A percentile compares a stretch with the other conserved stretches of the same genome.
Conservation (phyloP, 2,797 vertebrate genomes). For the Nothura maculosa region DNA sequence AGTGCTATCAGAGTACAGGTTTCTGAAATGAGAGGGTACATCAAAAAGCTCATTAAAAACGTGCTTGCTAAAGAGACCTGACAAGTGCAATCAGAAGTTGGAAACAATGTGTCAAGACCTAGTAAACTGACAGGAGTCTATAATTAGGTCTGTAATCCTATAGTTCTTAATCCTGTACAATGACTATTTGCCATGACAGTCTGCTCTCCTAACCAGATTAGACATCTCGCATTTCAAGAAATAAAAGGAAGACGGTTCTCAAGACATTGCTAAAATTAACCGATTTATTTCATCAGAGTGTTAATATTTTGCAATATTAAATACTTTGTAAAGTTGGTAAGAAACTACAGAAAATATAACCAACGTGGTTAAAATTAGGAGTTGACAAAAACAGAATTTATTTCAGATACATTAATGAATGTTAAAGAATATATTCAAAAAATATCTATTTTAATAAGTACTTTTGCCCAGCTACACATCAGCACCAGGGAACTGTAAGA, state of each 20-base stretch:
- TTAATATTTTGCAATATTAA: slow-evolving; percentile 5
- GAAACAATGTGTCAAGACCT: slow-evolving; percentile 25
- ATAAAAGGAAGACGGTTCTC: slow-evolving; percentile 24
- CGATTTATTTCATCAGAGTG: slow-evolving; percentile 45
- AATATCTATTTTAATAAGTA: not conserved
- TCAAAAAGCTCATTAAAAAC: slow-evolving; percentile 18
- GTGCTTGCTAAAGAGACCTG: not conserved
- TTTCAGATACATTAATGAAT: not conserved
- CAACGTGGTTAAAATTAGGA: not conserved
- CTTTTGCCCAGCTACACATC: not conserved
- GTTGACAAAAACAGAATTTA: not conserved
- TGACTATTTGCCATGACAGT: slow-evolving; percentile 18
- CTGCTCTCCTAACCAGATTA: slow-evolving; percentile 46
- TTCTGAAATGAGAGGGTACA: not conserved
- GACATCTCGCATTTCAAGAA: slow-evolving; percentile 24
- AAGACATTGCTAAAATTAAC: slow-evolving; percentile 48
- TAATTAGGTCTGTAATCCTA: slow-evolving; percentile 67
- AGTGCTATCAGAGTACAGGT: not conserved
- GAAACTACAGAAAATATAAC: not conserved
- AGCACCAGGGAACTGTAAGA: not conserved
- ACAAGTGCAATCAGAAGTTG: slow-evolving; percentile 24
- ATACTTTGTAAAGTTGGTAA: not conserved
- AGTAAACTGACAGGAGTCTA: slow-evolving; percentile 42
- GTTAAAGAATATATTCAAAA: not conserved
- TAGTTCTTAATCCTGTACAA: slow-evolving; percentile 54